Conservation (phyloP, 2,113 vertebrate species). For the Azemiops feae region DNA sequence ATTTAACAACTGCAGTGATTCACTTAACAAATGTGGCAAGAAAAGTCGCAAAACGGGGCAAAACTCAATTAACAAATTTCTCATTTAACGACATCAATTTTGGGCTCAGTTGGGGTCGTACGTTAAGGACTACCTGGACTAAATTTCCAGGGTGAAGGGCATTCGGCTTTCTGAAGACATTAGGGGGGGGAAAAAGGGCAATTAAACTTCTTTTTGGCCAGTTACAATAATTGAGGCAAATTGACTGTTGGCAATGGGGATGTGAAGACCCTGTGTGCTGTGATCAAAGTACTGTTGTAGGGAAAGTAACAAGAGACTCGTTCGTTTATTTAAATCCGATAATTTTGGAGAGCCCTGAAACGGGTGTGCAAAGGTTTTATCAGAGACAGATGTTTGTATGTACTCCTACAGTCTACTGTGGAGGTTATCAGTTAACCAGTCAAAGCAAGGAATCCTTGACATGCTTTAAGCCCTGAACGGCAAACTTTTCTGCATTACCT, state of each 20-base stretch:
- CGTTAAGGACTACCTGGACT: no score
- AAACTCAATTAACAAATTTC: neutral
- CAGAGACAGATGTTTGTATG: neutral
- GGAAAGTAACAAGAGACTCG: neutral
- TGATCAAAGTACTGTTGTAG: neutral
- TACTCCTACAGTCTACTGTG: neutral
- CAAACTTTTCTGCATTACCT: neutral
- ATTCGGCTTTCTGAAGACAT: neutral
- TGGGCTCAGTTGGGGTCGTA: no score
- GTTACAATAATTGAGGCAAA: neutral
- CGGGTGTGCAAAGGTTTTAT: neutral
- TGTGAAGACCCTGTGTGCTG: neutral
- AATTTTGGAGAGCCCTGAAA: neutral
- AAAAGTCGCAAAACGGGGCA: neutral
- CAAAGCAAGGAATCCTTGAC: neutral
- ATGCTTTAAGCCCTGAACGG: neutral
- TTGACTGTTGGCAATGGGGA: no score
- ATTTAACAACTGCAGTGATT: no score
- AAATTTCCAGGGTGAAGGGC: neutral
- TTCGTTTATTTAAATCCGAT: neutral
- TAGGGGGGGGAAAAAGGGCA: neutral
- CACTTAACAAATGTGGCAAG: no score
- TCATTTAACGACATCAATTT: neutral
- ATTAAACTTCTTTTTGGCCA: neutral
- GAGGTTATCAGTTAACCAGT: neutral